Evolutionary conservation across 2,888 invertebrate genomes (phyloP), one percentile per base, ranked within the genome.

Genomic region (Scelioninae gen. 1): DNA sequence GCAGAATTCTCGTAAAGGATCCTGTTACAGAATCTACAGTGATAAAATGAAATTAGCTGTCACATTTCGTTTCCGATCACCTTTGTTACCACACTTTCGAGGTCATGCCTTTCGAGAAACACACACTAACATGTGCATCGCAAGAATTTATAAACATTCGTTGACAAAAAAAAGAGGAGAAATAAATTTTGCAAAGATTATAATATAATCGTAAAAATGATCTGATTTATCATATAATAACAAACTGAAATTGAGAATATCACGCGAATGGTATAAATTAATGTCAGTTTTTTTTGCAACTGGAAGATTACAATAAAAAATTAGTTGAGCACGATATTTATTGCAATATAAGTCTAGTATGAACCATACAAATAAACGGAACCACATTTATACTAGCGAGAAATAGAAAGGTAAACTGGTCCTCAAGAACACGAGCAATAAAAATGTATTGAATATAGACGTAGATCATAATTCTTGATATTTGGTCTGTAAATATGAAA

Each of bases 371-470:
- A 49, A 49, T 49, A 23, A 15, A 47, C 15, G 11, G n/a, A n/a
- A n/a, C 11, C 4, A 4, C 6, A 43, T 10, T 43, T 10, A 10
- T 11, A 10, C 11, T 10, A 4, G 43, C 43, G 43, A 68, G 66
- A 74, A 74, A 72, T 65, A 49, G 68, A 79, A 72, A 66, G 72
- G 79, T 55, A 31, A 79, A 79, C 66, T 55, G 62, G 66, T 74
- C 47, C 43, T 56, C 38, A 43, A 65, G 58, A 51, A 58, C 40
- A 58, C 11, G 34, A 43, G 31, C 23, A 69, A 62, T 49, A 58
- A 55, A 69, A 62, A 40, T 51, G n/a, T n/a, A n/a, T n/a, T n/a
- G n/a, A n/a, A n/a, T n/a, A 31, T 31, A 40, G 10, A 55, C 51
- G 8, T 29, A 29, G 10, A 9, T 23, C 23, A 51, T 23, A 29